Percentiles rank a stretch among this genome's conserved stretches.
phyloP scores from a whole-genome alignment of 2,797 vertebrate genomes.

The Takifugu ocellatus region DNA sequence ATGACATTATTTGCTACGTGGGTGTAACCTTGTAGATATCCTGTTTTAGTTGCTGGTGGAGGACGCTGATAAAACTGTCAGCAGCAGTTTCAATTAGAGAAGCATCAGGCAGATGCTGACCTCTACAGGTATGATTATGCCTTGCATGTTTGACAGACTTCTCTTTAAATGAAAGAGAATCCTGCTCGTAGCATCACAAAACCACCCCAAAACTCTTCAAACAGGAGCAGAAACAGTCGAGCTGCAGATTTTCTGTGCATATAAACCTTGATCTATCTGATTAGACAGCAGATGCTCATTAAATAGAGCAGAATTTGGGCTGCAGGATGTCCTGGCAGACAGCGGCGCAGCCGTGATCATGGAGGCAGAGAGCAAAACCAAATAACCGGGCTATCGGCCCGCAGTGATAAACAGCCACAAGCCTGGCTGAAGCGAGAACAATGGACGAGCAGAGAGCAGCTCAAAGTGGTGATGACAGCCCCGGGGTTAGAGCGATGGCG shows the following conservation, averaged over 20 bases:
- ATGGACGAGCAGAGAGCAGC: slow-evolving; percentile 65
- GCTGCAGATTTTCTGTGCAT: slow-evolving; percentile 1
- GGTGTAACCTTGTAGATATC: slow-evolving; percentile 2
- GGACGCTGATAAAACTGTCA: slow-evolving; percentile 18
- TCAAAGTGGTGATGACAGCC: slow-evolving; percentile 73
- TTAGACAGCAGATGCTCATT: slow-evolving; percentile 25
- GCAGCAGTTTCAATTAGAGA: slow-evolving; percentile 39
- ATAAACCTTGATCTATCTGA: slow-evolving; percentile 5
- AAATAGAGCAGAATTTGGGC: slow-evolving; percentile 21
- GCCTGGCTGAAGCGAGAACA: slow-evolving; percentile 69
- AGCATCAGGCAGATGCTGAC: slow-evolving; percentile 71
- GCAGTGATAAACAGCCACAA: slow-evolving; percentile 69
- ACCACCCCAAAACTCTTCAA: background rate
- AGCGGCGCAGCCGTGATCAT: slow-evolving; percentile 52
- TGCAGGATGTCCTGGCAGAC: slow-evolving; percentile 42
- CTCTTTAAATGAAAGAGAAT: slow-evolving; percentile 3
- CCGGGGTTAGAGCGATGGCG: slow-evolving; percentile 70
- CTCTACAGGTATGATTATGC: slow-evolving; percentile 68
- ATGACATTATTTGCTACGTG: background rate
- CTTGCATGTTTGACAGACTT: slow-evolving; percentile 47
- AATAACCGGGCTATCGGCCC: slow-evolving; percentile 65
- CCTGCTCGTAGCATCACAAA: background rate
- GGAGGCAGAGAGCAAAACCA: slow-evolving; percentile 57
- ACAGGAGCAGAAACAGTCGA: background rate
- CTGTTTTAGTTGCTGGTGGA: slow-evolving; percentile 6